Evolutionary conservation across 2,113 vertebrate genomes (phyloP).

Genomic region (Xenopus tropicalis): UCB_Xtro_10.0 CM004450.2:100833001-100833500

Average conservation of each 20-base stretch:
- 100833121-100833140: no score
- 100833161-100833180: conserved; percentile 96
- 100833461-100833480: no score
- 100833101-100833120: background rate
- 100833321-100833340: conserved; percentile 82
- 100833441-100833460: no score
- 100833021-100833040: background rate
- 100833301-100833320: conserved; percentile 93
- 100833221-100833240: conserved; percentile 75
- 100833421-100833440: no score
- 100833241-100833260: conserved; percentile 86
- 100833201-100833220: conserved; percentile 91
- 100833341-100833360: conserved; percentile 60
- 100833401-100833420: no score
- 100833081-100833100: conserved; percentile 4
- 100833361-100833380: no score
- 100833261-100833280: conserved; percentile 98
- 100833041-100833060: background rate
- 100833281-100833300: conserved; percentile 90
- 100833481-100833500: no score
- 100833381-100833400: no score
- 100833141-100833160: conserved; percentile 39
- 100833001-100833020: conserved; percentile 6
- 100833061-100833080: no score
- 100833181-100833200: conserved; percentile 94